phyloP scores from a whole-genome alignment of 2,797 vertebrate species.

The Peromyscus attwateri region DNA sequence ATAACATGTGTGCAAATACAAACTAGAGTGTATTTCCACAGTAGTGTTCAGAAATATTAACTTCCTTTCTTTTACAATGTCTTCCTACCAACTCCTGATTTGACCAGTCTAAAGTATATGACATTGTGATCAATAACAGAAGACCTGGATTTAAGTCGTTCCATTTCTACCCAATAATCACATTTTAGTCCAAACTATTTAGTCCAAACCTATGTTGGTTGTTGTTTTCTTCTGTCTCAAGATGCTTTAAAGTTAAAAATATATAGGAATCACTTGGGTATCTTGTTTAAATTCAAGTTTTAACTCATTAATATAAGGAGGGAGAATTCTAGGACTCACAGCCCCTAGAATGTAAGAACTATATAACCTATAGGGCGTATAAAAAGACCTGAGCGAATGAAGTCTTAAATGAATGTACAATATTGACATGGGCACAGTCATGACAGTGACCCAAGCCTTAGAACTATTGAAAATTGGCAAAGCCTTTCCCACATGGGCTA shows the following conservation, averaged over 20 bases:
- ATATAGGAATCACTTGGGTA: neutral
- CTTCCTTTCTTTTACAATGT: neutral
- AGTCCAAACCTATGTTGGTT: neutral
- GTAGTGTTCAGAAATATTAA: neutral
- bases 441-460: neutral
- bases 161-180: neutral
- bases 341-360: neutral
- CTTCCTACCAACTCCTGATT: neutral
- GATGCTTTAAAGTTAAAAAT: neutral
- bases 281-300: neutral
- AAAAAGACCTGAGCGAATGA: neutral
- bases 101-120: neutral
- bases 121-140: neutral
- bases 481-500: neutral
- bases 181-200: slow-evolving; percentile 43
- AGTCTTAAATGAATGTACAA: neutral
- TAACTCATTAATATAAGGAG: neutral
- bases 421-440: neutral
- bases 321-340: neutral
- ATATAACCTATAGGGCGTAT: neutral
- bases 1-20: neutral
- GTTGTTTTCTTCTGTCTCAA: slow-evolving; percentile 35
- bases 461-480: neutral
- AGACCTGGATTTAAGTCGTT: neutral
- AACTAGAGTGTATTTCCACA: neutral